Conservation (phyloP, 53 echinoderm and acorn worm genomes). For the Glandiceps talaboti region DNA sequence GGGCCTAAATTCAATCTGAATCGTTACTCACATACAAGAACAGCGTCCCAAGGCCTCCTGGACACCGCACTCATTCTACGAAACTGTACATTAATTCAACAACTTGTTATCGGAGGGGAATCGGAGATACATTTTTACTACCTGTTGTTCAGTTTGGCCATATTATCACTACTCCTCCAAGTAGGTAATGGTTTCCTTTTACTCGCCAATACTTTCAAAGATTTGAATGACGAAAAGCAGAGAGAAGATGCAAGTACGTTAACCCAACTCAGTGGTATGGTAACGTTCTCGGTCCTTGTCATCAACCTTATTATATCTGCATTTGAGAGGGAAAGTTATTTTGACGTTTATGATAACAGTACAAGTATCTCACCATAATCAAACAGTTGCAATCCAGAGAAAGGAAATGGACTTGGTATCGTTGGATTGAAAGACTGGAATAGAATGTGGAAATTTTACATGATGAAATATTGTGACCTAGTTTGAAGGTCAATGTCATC, state of each 20-base stretch:
- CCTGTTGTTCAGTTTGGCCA: not conserved
- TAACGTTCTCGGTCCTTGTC: not conserved
- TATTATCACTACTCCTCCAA: not conserved
- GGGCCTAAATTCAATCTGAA: not conserved
- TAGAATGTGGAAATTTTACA: too few relatives aligned
- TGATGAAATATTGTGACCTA: too few relatives aligned
- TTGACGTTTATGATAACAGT: too few relatives aligned
- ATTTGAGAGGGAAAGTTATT: too few relatives aligned
- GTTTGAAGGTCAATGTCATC: too few relatives aligned
- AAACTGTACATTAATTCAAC: not conserved
- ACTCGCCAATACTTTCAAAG: not conserved
- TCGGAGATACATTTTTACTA: not conserved
- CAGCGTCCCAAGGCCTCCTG: not conserved
- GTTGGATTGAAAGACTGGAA: too few relatives aligned
- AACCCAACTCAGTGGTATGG: not conserved
- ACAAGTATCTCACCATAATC: too few relatives aligned
- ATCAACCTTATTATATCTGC: not conserved
- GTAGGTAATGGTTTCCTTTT: not conserved
- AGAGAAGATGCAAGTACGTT: not conserved
- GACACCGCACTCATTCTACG: not conserved
- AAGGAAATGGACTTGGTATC: too few relatives aligned
- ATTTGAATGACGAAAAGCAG: not conserved
- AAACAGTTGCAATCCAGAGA: too few relatives aligned
- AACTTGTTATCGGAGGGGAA: not conserved
- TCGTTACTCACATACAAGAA: not conserved